phyloP scores from a whole-genome alignment of 2,888 invertebrate species.

The Operophtera brumata region DNA sequence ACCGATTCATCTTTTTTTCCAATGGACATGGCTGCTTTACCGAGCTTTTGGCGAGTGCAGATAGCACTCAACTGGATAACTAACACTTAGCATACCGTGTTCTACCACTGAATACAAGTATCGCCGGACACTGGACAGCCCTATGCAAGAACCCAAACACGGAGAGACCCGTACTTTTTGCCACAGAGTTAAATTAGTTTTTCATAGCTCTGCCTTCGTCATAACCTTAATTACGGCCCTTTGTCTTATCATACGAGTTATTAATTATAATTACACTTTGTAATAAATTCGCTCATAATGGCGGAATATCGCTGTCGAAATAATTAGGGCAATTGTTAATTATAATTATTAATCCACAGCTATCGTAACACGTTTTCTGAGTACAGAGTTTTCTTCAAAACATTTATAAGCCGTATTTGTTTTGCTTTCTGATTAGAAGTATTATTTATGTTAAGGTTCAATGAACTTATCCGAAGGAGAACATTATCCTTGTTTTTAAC shows the following conservation, averaged over 20 bases:
- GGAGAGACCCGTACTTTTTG: conserved; percentile 22
- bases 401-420: background rate
- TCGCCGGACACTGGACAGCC: background rate
- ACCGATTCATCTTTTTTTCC: too few species aligned
- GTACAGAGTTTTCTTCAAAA: background rate
- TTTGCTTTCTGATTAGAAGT: background rate
- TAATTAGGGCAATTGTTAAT: conserved; percentile 39
- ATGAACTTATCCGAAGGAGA: background rate
- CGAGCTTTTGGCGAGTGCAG: too few species aligned
- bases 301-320: conserved; percentile 31
- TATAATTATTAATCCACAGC: conserved; percentile 7
- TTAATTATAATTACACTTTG: conserved; percentile 67
- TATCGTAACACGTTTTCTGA: background rate
- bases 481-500: background rate
- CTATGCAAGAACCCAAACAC: background rate
- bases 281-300: conserved; percentile 65
- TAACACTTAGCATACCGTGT: too few species aligned
- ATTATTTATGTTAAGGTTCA: background rate
- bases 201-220: conserved; percentile 51
- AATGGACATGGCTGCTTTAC: too few species aligned
- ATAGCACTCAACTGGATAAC: too few species aligned
- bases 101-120: too few species aligned
- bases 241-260: conserved; percentile 55
- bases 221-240: conserved; percentile 41
- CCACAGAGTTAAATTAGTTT: conserved; percentile 31